Base-by-base conservation (phyloP, 2,113 vertebrate species). In the Serinus canaria region DNA sequence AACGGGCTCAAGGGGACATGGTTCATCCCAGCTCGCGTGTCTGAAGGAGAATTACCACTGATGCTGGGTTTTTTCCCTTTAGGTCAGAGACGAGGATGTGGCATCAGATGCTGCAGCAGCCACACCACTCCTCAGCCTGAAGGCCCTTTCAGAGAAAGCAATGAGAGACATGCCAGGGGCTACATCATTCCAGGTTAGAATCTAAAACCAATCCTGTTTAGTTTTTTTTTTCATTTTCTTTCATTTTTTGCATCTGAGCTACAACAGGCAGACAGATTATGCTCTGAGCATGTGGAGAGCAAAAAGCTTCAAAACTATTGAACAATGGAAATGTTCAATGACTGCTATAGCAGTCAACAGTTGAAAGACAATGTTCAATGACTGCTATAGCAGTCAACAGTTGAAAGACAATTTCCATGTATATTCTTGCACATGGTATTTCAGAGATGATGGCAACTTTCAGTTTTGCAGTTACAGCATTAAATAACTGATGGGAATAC, bases 31-130 rank as follows among this genome's bases (percentile, higher is more conserved):
- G 98, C 98, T 99, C 99, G 99, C 99, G 99, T 99, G 98, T 99
- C 98, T 99, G 98, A 99, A 99, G 98, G 98, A 98, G 98, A 99
- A 99, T 99, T 99, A 99, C 98, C 98, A 99, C 98, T 99, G 98
- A 99, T 99, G 98, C 98, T 99, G 98, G 9, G 0, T n/a, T 98
- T 98, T 98, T 98, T 94, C 98, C 98, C 98, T 98, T 98, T 97
- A 98, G 99, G 98, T 99, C 98, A 99, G 98, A 98, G 98, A 98
- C 98, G 98, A 98, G 53, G 41, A 19, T 3, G 0, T 58, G 90
- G 95, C 99, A 98, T 98, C 98, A 99, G 95, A 92, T 98, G 97
- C 98, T 93, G 91, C 94, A 70, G 97, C 97, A 97, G 96, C 97
- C 96, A 95, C 91, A 79, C 95, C 96, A 95, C 98, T 98, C 97